Evolutionary conservation across 2,113 vertebrate species (phyloP), one percentile per base, ranked within the genome.

Genomic region (Junco hyemalis): DNA sequence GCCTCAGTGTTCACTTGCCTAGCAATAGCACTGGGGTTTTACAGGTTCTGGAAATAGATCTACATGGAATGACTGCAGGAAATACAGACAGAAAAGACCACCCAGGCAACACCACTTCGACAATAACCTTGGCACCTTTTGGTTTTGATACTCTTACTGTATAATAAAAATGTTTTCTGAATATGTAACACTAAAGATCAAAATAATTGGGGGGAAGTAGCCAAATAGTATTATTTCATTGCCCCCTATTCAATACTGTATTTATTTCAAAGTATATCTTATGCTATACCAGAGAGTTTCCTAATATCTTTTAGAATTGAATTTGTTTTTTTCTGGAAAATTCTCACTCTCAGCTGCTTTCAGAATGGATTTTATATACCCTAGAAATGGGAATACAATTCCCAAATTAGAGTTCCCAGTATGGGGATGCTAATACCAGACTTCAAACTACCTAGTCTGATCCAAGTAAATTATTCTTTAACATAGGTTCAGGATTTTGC

Each of bases 1-100:
- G 99, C 98, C 5, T 99, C 99, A 0, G 97, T 99, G 29, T 99
- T 99, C 96, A 98, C 98, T 70, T 99, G 99, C 96, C 97, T 99
- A 25, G 99, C 98, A 31, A 98, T 99, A 92, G 98, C 98, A 23
- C 93, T 99, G 96, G 98, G 98, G 63, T 98, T 99, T 96, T 99
- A 99, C 81, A 97, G 99, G 28, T 92, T 99, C 80, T 99, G 99
- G 99, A 99, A 98, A 68, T 98, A 98, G 80, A 70, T 81, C 11
- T 33, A 4, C 21, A 3, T 60, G 76, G 82, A 91, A 38, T 14
- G 25, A 45, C 51, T 66, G 26, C 53, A 33, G 42, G n/a, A 25
- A 38, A 23, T 25, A 63, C 4, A 48, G 35, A 20, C 18, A 78
- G 65, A 13, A 77, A 64, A 87, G 48, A 22, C 44, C 35, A 45